These are phyloP conservation scores for Pollimyrus isidori DNA, from an alignment of 2,113 vertebrate genomes.

Conservation along the genomic window DNA sequence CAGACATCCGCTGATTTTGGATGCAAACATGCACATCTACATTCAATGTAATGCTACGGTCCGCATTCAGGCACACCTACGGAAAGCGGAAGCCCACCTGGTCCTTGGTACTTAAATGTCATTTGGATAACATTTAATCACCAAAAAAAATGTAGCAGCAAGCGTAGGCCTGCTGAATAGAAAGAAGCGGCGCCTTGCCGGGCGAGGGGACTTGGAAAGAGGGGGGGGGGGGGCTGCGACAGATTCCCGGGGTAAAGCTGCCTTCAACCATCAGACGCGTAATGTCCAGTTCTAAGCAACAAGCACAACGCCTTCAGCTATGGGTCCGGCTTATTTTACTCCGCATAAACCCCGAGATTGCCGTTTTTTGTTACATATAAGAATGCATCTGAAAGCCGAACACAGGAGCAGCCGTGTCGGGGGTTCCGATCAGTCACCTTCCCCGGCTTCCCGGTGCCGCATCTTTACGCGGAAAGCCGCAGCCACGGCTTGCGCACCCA, in stretches of 20 bases:
- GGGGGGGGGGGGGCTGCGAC: background rate
- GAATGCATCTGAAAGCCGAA: background rate
- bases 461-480: conserved; percentile 2
- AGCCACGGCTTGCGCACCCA: background rate
- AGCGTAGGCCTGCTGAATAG: background rate
- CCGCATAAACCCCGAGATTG: background rate
- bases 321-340: background rate
- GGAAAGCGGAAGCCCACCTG: background rate
- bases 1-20: background rate
- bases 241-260: background rate
- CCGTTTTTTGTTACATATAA: background rate
- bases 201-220: background rate
- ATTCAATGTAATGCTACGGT: background rate
- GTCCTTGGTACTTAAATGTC: background rate
- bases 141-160: background rate
- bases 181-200: background rate
- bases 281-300: background rate
- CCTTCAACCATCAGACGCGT: background rate
- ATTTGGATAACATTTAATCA: background rate
- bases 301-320: background rate
- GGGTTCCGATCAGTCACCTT: background rate
- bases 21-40: background rate
- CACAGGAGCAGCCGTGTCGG: background rate
- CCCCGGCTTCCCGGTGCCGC: conserved; percentile 9
- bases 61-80: background rate